Evolutionary conservation across 2,797 vertebrate species (phyloP), one percentile per base, ranked within the genome.

Genomic region (Prunella strophiata): DNA sequence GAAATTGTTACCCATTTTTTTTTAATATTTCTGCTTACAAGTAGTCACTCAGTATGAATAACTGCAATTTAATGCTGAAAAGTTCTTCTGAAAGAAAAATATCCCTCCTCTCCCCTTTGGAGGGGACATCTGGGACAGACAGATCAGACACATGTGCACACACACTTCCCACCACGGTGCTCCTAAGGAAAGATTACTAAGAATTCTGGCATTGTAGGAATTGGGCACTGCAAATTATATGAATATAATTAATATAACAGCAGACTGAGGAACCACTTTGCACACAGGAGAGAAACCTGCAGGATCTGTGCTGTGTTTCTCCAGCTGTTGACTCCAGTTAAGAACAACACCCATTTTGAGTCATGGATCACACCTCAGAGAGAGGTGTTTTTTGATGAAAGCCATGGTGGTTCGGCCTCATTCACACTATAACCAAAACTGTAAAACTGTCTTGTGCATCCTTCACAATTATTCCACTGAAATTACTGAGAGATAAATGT

Each of bases 371-470:
- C 9, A 2, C 32, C 55, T 45, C 51, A 57, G n/a, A 38, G 73
- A 36, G 42, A 87, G 51, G 26, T 16, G 45, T 0, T 27, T 61
- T 43, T 43, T 65, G 47, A 76, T 22, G 26, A 71, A 71, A 77
- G 45, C 54, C 54, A 10, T 0, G 0, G 30, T 22, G 0, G 27
- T 20, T 54, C 83, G 61, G 73, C 71, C 55, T 65, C 48, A 5
- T 26, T 63, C 68, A 62, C 54, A 26, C n/a, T 8, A 15, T 1
- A 65, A 11, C 36, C 67, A 25, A n/a, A 84, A 54, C 21, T 15
- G 8, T 11, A 30, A 47, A 81, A 32, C 1, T 30, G 42, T 16
- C 66, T 57, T 48, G 40, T 9, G 34, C 19, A 3, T 58, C 70
- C 62, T 63, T 47, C 61, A 79, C 48, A 66, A 42, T 42, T 73